Evolutionary conservation across 2,797 vertebrate genomes (phyloP), one percentile per base, ranked within the genome.

Genomic region (Bovichtus variegatus): DNA sequence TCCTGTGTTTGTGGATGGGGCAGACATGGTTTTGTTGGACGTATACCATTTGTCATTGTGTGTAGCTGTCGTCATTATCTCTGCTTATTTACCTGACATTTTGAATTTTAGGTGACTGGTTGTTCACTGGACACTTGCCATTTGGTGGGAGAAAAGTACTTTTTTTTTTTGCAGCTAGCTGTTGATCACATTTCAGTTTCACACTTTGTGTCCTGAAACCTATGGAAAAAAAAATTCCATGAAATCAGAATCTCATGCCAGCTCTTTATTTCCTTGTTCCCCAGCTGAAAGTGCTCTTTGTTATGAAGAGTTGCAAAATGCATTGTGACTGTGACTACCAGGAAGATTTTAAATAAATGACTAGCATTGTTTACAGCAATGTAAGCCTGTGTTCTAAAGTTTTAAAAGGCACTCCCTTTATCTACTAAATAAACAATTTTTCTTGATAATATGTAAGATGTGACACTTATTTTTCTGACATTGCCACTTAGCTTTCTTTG

Each of bases 341-440:
- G 18, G 21, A 59, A 47, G 6, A 53, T 12, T 13, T 18, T 5
- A 38, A 50, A 71, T 44, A 55, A 1, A 13, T 25, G 15, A 23
- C 21, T 41, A 4, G 3, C 6, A 21, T n/a, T 54, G 38, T 53
- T 49, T 34, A 16, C 41, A 70, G 40, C 36, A 50, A 23, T 55
- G 23, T 6, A 13, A 40, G 3, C 6, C 41, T 47, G 18, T 43
- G 34, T 38, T 29, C 4, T 31, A 11, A 65, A 11, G 5, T 29
- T 43, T 50, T 1, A 54, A 13, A 18, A 19, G 18, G 19, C 10
- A 29, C 61, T 43, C 13, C 16, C 2, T 67, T 54, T 57, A 2
- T 55, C 25, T 61, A 74, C 4, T 59, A 46, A 44, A 72, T 84
- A 77, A 82, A 82, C 5, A 60, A 44, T 58, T 71, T 60, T 40